Evolutionary conservation across 2,888 invertebrate species (phyloP).

Genomic region (Lamproptera curius): DNA sequence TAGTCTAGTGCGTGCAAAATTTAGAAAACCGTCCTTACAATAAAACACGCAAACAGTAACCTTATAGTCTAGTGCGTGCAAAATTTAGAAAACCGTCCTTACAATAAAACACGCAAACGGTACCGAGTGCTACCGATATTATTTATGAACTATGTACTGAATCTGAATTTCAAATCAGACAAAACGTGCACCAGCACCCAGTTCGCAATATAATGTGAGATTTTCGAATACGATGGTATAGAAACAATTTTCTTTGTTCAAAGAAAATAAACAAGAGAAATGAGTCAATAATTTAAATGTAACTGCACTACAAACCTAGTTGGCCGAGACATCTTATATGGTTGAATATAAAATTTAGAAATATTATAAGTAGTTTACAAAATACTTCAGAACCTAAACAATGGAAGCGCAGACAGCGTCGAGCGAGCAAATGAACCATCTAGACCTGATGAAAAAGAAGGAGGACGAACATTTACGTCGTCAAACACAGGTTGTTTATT

Average conservation of each 20-base stretch:
- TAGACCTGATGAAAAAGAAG: slow-evolving; percentile 54
- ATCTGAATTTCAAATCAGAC: too few relatives aligned
- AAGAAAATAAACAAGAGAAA: background rate
- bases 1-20: too few relatives aligned
- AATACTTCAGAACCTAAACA: slow-evolving; percentile 7
- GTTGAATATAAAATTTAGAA: slow-evolving; percentile 17
- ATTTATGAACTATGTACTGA: too few relatives aligned
- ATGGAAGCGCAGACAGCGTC: slow-evolving; percentile 11
- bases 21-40: too few relatives aligned
- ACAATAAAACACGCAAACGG: too few relatives aligned
- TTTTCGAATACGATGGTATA: too few relatives aligned
- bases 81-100: too few relatives aligned
- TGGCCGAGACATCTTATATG: slow-evolving; percentile 12
- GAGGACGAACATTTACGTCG: slow-evolving; percentile 64
- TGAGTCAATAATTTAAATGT: background rate
- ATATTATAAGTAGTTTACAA: background rate
- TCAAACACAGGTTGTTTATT: slow-evolving; percentile 61
- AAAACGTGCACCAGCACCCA: too few relatives aligned
- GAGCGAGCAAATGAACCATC: slow-evolving; percentile 32
- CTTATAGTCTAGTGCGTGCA: too few relatives aligned
- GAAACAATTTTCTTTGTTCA: too few relatives aligned
- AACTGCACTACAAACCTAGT: slow-evolving; percentile 5
- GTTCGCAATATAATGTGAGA: background rate
- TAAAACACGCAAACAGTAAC: too few relatives aligned
- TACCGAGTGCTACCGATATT: too few relatives aligned